Percentiles rank a stretch among this genome's conserved stretches.
phyloP scores from a whole-genome alignment of 2,888 invertebrate species.

The Melieria omissa region DNA sequence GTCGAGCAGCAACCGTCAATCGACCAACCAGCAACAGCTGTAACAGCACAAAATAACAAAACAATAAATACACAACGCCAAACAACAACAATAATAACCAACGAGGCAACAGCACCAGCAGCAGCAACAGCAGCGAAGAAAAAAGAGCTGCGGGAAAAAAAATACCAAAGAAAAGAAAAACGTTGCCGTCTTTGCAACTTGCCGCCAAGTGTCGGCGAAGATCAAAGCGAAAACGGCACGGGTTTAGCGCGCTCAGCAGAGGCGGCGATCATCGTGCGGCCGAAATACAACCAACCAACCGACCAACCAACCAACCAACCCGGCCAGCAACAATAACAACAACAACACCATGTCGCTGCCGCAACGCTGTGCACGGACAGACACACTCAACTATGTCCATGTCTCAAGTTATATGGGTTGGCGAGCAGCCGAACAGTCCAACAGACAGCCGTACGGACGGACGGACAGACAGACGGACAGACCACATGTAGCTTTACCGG shows the following conservation, averaged over 20 bases:
- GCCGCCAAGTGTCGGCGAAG: constrained; percentile 62
- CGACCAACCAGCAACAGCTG: neutral
- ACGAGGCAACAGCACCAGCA: constrained; percentile 6
- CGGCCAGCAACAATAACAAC: constrained; percentile 13
- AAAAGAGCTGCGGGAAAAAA: constrained; percentile 6
- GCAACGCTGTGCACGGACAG: no score
- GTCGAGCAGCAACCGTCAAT: no score
- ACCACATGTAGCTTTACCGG: neutral
- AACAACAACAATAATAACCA: constrained; percentile 7
- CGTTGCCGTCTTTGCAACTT: constrained; percentile 60
- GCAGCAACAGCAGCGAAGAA: constrained; percentile 2
- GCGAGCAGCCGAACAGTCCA: constrained; percentile 13
- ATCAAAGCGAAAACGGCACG: constrained; percentile 64
- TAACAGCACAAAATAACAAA: constrained; percentile 6
- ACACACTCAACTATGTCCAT: constrained; percentile 18
- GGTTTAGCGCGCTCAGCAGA: constrained; percentile 65
- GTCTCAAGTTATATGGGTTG: constrained; percentile 46
- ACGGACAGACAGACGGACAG: constrained; percentile 28
- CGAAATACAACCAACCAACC: constrained; percentile 9
- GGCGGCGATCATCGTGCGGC: constrained; percentile 53
- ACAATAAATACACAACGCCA: neutral
- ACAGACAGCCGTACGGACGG: constrained; percentile 42
- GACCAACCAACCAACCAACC: constrained; percentile 2
- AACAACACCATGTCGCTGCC: neutral
- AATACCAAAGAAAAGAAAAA: neutral